Conservation (phyloP, 2,888 invertebrate genomes). For the Melieria crassipennis region DNA sequence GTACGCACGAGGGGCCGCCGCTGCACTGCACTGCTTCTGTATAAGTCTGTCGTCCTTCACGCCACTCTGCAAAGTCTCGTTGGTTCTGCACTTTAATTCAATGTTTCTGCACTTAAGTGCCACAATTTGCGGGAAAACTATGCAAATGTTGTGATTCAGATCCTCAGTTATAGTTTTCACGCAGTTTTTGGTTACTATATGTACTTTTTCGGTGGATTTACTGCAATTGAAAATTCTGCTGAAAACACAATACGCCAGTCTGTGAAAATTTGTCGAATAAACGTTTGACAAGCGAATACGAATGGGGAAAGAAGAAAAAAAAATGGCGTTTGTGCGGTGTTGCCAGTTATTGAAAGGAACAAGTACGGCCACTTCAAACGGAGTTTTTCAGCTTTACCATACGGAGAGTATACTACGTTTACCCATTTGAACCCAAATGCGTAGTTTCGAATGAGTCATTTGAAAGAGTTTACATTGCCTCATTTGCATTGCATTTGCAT, state of each 20-base stretch:
- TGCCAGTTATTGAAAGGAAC: constrained; percentile 1
- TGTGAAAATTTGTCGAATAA: constrained; percentile 27
- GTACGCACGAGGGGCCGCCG: background rate
- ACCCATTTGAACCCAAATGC: no score
- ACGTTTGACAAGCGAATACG: constrained; percentile 33
- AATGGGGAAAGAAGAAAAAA: constrained; percentile 35
- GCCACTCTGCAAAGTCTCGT: constrained; percentile 9
- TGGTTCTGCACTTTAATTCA: background rate
- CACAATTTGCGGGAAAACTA: background rate
- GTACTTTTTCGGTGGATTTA: background rate
- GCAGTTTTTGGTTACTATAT: background rate
- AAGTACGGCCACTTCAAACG: background rate
- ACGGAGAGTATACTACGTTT: no score
- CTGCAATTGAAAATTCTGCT: constrained; percentile 1
- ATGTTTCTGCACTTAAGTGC: background rate
- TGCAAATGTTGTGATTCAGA: background rate
- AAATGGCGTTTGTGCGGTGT: constrained; percentile 48
- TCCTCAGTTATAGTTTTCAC: background rate
- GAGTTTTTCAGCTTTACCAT: no score
- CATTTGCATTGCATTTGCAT: no score
- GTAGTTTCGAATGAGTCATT: no score
- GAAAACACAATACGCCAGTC: constrained; percentile 1
- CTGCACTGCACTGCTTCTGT: constrained; percentile 15
- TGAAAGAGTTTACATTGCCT: no score
- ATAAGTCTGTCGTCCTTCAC: constrained; percentile 21